phyloP scores from a whole-genome alignment of 2,888 invertebrate genomes.

The Epinotia nisella region DNA sequence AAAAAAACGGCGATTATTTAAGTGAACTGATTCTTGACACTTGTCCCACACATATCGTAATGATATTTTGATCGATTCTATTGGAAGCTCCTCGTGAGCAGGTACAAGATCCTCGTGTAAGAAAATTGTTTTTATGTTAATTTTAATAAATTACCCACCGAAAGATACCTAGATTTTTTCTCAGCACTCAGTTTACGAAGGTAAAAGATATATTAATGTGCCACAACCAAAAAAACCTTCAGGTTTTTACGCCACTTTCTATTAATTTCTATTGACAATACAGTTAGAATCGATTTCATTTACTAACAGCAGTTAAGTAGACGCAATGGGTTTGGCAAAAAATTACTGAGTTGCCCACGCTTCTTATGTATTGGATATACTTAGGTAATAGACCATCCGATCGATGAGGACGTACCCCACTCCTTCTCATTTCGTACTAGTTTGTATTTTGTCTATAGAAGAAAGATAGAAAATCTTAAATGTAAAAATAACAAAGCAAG shows the following conservation, averaged over 20 bases:
- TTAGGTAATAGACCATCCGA: background rate
- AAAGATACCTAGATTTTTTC: background rate
- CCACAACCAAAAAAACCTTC: constrained; percentile 10
- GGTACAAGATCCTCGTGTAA: constrained; percentile 48
- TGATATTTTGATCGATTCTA: constrained; percentile 72
- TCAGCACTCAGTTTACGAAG: background rate
- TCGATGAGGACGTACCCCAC: background rate
- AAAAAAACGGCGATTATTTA: background rate
- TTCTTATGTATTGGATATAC: background rate
- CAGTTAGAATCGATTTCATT: constrained; percentile 56
- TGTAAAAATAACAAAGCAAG: too few relatives aligned
- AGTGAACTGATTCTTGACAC: constrained; percentile 43
- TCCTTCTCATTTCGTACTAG: too few relatives aligned
- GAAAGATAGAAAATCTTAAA: too few relatives aligned
- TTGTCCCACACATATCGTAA: constrained; percentile 55
- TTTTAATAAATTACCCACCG: constrained; percentile 20
- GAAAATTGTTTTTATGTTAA: constrained; percentile 54
- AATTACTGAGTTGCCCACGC: constrained; percentile 24
- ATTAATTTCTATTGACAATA: constrained; percentile 56
- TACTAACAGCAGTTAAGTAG: constrained; percentile 49
- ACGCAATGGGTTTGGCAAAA: constrained; percentile 50
- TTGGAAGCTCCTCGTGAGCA: constrained; percentile 17
- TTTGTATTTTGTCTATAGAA: too few relatives aligned
- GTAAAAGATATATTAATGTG: constrained; percentile 9
- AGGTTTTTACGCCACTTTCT: constrained; percentile 45